Evolutionary conservation across 1,140 invertebrate species (phyloP), one percentile per base, ranked within the genome.

Genomic region (Drosophila rhopaloa): DNA sequence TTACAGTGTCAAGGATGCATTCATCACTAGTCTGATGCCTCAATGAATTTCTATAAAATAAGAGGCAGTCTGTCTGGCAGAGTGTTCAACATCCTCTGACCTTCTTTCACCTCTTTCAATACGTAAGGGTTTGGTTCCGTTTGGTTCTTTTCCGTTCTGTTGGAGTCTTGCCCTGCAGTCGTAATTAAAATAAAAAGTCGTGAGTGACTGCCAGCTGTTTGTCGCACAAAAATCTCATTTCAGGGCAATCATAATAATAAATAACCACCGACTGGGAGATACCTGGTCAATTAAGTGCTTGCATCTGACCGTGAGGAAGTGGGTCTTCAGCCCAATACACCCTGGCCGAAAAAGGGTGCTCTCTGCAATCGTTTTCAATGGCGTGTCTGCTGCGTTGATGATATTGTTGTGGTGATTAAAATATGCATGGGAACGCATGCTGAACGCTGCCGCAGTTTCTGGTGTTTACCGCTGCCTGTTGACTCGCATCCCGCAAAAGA

Each of bases 121-220:
- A 57, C 56, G 46, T 24, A 50, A 58, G n/a, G 53, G 43, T 16
- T 46, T 16, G 11, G 19, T 41, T 19, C 37, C 8, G 14, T 10
- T 41, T 35, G 37, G 10, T 19, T 29, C 5, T 41, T 14, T 47
- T 47, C 43, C 43, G 46, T 27, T 60, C 59, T 37, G 55, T 55
- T 81, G 55, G 40, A 27, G 43, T n/a, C 59, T 43, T 59, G 66
- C 51, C 75, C 79, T 53, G 59, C 75, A 54, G 75, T 50, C 70
- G 63, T 88, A 86, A 86, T 86, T 86, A 86, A 86, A 83, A 76
- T 66, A 73, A 65, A 76, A 76, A 54, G 62, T 58, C 48, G 47
- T 50, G 40, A 54, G 57, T 32, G 44, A 48, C 35, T 40, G 46
- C 35, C 54, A 72, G 41, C 40, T 65, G 66, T 68, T 83, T 48